These are phyloP conservation scores for Neotoma lepida DNA, from an alignment of 2,113 vertebrate species.

Conservation along the genomic window DNA sequence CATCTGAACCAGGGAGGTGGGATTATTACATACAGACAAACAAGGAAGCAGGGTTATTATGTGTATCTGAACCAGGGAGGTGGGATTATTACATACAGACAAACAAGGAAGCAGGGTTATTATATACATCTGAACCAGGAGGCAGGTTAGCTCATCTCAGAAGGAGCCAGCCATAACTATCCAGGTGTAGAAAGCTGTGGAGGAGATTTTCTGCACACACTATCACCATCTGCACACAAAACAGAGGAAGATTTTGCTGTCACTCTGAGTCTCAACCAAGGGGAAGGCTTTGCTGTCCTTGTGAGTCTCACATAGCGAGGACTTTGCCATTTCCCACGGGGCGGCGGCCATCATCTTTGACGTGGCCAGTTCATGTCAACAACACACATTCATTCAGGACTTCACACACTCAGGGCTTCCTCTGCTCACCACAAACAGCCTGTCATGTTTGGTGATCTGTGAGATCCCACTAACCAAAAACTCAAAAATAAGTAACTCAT, in stretches of 20 bases:
- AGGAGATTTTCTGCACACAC: not conserved
- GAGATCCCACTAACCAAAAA: not conserved
- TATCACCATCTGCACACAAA: not conserved
- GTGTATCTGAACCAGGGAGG: no score
- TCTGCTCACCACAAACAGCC: not conserved
- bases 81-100: not conserved
- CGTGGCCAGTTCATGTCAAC: not conserved
- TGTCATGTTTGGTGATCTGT: not conserved
- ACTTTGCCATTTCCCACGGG: not conserved
- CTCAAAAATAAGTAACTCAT: not conserved
- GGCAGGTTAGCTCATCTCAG: not conserved
- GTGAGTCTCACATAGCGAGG: not conserved
- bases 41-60: no score
- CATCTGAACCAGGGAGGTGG: no score
- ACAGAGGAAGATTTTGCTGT: not conserved
- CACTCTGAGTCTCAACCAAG: not conserved
- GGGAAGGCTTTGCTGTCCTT: not conserved
- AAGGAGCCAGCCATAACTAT: not conserved
- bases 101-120: not conserved
- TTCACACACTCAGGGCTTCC: not conserved
- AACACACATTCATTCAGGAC: not conserved
- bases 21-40: no score
- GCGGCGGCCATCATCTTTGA: not conserved
- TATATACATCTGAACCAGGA: not conserved
- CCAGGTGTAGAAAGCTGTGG: not conserved